phyloP scores from a whole-genome alignment of 2,888 invertebrate genomes.

The Tetragonisca angustula region DNA sequence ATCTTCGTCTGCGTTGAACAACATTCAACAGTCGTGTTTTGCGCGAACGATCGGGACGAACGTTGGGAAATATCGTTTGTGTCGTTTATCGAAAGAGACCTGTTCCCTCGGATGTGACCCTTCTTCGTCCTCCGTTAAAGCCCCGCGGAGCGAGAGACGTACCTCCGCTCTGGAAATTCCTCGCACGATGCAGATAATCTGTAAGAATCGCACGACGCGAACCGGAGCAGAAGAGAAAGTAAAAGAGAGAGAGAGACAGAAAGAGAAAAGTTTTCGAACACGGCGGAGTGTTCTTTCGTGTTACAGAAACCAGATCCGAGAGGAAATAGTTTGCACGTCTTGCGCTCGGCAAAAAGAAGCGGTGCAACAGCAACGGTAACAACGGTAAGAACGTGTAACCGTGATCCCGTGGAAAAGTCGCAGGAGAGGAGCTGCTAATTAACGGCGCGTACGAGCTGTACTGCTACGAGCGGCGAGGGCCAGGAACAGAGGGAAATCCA shows the following conservation, averaged over 20 bases:
- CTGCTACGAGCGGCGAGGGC: background rate
- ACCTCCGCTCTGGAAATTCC: constrained; percentile 27
- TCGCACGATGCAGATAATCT: constrained; percentile 54
- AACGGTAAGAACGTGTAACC: constrained; percentile 59
- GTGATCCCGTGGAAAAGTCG: constrained; percentile 58
- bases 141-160: background rate
- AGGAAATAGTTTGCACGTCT: constrained; percentile 46
- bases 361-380: background rate
- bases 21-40: background rate
- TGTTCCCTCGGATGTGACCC: constrained; percentile 29
- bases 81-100: constrained; percentile 12
- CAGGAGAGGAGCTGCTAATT: constrained; percentile 70
- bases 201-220: constrained; percentile 41
- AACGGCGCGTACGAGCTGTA: constrained; percentile 64
- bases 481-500: constrained; percentile 25
- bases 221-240: background rate
- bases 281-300: constrained; percentile 62
- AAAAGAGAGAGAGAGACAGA: background rate
- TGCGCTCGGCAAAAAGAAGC: constrained; percentile 6
- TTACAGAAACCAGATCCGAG: constrained; percentile 62
- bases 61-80: background rate
- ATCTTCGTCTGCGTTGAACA: too few species aligned
- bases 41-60: background rate
- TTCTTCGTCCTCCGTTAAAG: background rate
- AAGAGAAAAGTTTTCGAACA: constrained; percentile 50